Conservation (phyloP, 2,888 invertebrate genomes). For the Polymixis lichenea region DNA sequence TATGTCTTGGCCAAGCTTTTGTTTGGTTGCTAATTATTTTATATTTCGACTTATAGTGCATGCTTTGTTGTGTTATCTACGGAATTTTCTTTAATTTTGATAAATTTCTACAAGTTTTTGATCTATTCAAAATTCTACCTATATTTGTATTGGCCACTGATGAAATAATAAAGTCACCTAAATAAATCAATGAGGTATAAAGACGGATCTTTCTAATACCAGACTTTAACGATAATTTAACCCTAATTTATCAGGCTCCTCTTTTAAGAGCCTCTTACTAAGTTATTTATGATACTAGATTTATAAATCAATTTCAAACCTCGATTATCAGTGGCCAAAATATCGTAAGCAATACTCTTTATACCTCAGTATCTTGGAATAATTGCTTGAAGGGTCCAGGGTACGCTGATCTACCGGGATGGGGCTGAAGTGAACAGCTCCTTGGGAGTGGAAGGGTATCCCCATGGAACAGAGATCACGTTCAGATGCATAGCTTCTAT, state of each 20-base stretch:
- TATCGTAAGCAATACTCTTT: constrained; percentile 13
- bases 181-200: neutral
- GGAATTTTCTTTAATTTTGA: constrained; percentile 27
- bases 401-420: constrained; percentile 94
- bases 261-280: neutral
- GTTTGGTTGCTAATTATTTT: constrained; percentile 82
- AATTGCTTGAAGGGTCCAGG: constrained; percentile 91
- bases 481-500: constrained; percentile 96
- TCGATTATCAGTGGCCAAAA: constrained; percentile 42
- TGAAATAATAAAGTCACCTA: constrained; percentile 4
- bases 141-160: constrained; percentile 46
- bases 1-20: constrained; percentile 88
- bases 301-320: neutral
- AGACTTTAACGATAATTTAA: no score
- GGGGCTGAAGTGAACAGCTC: constrained; percentile 92
- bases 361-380: constrained; percentile 53
- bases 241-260: neutral
- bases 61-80: constrained; percentile 67
- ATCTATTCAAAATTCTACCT: constrained; percentile 15
- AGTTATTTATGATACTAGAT: no score
- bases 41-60: constrained; percentile 82
- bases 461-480: constrained; percentile 95
- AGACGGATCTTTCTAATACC: no score
- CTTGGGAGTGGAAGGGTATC: constrained; percentile 92
- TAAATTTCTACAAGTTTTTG: constrained; percentile 32